Evolutionary conservation across 2,888 invertebrate species (phyloP), one percentile per base, ranked within the genome.

Genomic region (Zhuqinia jingwanae): DNA sequence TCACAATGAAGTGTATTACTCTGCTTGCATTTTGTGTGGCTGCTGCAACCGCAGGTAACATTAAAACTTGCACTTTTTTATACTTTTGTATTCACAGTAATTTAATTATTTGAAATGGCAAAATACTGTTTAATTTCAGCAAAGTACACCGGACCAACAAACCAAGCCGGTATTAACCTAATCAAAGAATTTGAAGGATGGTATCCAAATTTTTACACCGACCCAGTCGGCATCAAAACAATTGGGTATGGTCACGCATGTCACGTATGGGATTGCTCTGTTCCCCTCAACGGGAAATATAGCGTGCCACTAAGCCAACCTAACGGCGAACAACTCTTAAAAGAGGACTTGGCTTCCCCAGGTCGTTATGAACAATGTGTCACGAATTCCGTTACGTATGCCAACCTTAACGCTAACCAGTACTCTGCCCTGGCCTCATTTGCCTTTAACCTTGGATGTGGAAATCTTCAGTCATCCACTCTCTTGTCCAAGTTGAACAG

Each of bases 171-270:
- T 5, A 2, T 90, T 0, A 77, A 85, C 42, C 75, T 90, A 2
- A 90, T 90, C 30, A 90, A 90, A 42, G 86, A 90, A 50, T 90
- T 88, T 45, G 90, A 90, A 85, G 90, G 90, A 45, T 90, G 89
- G 87, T 87, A 82, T 56, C 87, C 90, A 17, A 89, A 90, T 70
- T 90, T 90, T 80, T 90, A 90, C 85, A 73, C n/a, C 6, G 85
- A 88, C 36, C 75, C 82, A 0, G 82, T 89, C 1, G 87, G 87
- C 8, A 89, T 89, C 56, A 36, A 79, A 20, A 89, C 88, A 15
- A 88, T 89, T 25, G 89, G 89, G 3, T 89, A 89, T 25, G 89
- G 89, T 0, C 89, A 89, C 22, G 87, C 89, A 27, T 89, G 90
- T 36, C 89, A 90, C 60, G 90, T 88, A 0, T 88, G 87, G 87